Percentiles rank a stretch among this genome's conserved stretches.
These are phyloP conservation scores for Gallinago solitaria DNA, from an alignment of 2,797 vertebrate genomes.

Conservation along the genomic window DNA sequence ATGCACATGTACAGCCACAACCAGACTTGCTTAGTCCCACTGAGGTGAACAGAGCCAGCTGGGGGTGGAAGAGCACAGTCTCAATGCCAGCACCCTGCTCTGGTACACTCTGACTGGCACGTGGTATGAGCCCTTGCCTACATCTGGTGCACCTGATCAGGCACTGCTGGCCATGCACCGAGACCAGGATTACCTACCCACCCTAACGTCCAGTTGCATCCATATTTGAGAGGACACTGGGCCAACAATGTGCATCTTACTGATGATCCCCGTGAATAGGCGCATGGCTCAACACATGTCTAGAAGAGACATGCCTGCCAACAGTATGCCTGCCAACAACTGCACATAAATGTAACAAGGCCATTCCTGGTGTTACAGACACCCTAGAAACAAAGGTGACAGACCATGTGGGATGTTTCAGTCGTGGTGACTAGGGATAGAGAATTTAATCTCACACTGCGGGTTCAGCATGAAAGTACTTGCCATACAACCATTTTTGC, in stretches of 20 bases:
- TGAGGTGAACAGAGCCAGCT: neutral
- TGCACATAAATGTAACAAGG: neutral
- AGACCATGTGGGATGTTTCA: neutral
- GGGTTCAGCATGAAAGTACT: neutral
- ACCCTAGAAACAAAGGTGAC: neutral
- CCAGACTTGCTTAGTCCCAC: neutral
- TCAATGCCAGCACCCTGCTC: neutral
- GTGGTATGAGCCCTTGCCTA: neutral
- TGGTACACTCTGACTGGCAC: neutral
- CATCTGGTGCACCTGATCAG: accelerated
- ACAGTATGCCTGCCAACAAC: neutral
- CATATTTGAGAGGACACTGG: neutral
- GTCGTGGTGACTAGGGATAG: neutral
- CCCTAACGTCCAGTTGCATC: neutral
- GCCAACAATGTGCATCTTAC: neutral
- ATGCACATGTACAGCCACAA: accelerated
- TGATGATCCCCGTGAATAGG: neutral
- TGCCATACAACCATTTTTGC: neutral
- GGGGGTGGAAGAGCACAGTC: neutral
- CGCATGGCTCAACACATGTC: neutral
- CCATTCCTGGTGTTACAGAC: neutral
- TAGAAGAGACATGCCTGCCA: too few species aligned
- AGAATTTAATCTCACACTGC: neutral
- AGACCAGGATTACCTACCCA: neutral
- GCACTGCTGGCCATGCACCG: neutral